Evolutionary conservation across 1,140 invertebrate genomes (phyloP).

Genomic region (Samia ricini): DNA sequence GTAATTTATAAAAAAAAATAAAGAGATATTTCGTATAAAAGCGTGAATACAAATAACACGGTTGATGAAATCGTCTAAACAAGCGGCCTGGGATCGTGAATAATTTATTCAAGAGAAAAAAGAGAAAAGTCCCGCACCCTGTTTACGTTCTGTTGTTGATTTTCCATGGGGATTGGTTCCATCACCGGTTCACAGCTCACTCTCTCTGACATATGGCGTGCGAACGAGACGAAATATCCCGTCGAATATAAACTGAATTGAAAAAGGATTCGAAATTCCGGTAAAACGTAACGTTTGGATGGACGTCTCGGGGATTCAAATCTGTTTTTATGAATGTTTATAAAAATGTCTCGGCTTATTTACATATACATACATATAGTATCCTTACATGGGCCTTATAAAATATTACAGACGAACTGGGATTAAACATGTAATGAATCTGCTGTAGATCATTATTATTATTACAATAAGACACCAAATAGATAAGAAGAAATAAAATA

Average conservation of each 20-base stretch:
- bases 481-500: too few species aligned
- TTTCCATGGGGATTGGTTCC: slow-evolving; percentile 45
- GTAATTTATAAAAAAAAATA: background rate
- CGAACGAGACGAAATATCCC: slow-evolving; percentile 28
- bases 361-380: background rate
- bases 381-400: background rate
- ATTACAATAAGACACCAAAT: too few species aligned
- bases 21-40: background rate
- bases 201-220: slow-evolving; percentile 16
- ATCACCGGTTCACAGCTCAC: slow-evolving; percentile 27
- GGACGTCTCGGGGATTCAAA: slow-evolving; percentile 15
- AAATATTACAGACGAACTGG: background rate
- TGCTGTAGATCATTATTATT: too few species aligned
- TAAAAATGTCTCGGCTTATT: slow-evolving; percentile 5
- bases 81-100: slow-evolving; percentile 44
- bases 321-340: slow-evolving; percentile 21
- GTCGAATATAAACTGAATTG: slow-evolving; percentile 34
- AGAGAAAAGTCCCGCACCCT: slow-evolving; percentile 35
- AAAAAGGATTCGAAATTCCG: slow-evolving; percentile 45
- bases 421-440: background rate
- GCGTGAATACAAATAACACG: background rate
- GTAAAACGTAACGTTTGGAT: slow-evolving; percentile 16
- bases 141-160: slow-evolving; percentile 54
- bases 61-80: slow-evolving; percentile 51
- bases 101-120: slow-evolving; percentile 55